Base-by-base conservation (phyloP, 1,140 invertebrate genomes). In the Caerostris extrusa region DNA sequence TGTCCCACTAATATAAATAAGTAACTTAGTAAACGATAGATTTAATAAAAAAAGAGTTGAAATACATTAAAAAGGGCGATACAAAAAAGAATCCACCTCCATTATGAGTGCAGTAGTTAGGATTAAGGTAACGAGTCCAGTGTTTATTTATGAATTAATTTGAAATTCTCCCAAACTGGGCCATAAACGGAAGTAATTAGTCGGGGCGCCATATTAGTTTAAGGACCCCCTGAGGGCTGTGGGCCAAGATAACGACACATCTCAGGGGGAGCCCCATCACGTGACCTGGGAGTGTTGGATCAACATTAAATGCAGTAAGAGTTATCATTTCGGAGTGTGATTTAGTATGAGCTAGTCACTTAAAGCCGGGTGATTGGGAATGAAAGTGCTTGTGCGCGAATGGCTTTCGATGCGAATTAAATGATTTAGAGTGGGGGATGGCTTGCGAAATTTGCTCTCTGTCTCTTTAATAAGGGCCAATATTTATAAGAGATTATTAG, bases 141-240 rank as follows among this genome's bases (percentile, higher is more conserved):
- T 34, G 83, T 34, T 85, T 85, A 85, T 60, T 85, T 58, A 85
- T 58, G 57, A 85, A 85, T 58, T 85, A 58, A 85, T 85, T 85
- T 85, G 6, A 34, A 77, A 85, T 85, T 50, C 56, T 57, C n/a
- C 83, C 8, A 34, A 34, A 19, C 83, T 4, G n/a, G 56, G 34
- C 60, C 60, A 64, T 88, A 88, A 88, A 88, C 17, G 53, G 19
- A 12, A 50, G 50, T 50, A 88, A 88, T 88, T 88, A 64, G 86
- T 58, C 86, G 19, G 17, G 8, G 34, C 0, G 34, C 34, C 53
- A 88, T 88, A 88, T 88, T 64, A 88, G 86, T 67, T 88, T 88
- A 88, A 64, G 86, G 60, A 8, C 34, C 34, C 86, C 86, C 86
- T 88, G 12, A 64, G 86, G 14, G 50, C 57, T 85, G 82, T 56